phyloP scores from a whole-genome alignment of 37 sponge, comb jelly and placozoan species.

The Ianthella basta region DNA sequence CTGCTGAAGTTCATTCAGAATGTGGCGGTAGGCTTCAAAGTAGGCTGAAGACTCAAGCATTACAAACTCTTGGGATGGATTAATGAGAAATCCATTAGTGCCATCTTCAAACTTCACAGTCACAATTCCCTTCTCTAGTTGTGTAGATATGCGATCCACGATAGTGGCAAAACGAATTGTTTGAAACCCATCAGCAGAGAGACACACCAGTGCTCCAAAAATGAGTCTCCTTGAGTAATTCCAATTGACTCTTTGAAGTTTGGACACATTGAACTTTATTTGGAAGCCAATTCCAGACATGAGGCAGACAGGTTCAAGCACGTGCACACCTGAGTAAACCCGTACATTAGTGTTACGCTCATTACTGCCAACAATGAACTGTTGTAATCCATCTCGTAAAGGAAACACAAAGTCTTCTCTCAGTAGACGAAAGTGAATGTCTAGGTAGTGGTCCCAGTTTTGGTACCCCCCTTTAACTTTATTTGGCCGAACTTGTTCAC shows the following conservation, averaged over 20 bases:
- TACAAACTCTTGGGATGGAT: slow-evolving; percentile 27
- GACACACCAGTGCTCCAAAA: slow-evolving; percentile 85
- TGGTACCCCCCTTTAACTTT: slow-evolving; percentile 51
- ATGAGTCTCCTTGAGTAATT: slow-evolving; percentile 71
- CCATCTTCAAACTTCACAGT: slow-evolving; percentile 65
- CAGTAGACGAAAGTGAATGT: slow-evolving; percentile 75
- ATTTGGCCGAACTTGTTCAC: slow-evolving; percentile 54
- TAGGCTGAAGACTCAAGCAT: slow-evolving; percentile 88
- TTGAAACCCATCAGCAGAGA: slow-evolving; percentile 61
- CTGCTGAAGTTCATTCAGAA: slow-evolving; percentile 58
- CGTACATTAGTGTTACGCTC: slow-evolving; percentile 51
- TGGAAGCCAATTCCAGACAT: slow-evolving; percentile 55
- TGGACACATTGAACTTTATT: slow-evolving; percentile 52
- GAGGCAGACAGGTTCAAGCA: slow-evolving; percentile 62
- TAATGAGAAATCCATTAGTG: slow-evolving; percentile 32
- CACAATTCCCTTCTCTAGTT: slow-evolving; percentile 49
- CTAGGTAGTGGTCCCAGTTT: slow-evolving; percentile 74
- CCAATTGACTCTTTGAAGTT: slow-evolving; percentile 60
- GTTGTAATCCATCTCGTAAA: slow-evolving; percentile 63
- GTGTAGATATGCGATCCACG: slow-evolving; percentile 48
- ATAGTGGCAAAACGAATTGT: slow-evolving; percentile 66
- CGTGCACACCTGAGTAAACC: slow-evolving; percentile 50
- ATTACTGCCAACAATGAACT: slow-evolving; percentile 3
- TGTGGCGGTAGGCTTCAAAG: slow-evolving; percentile 87
- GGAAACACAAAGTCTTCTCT: slow-evolving; percentile 88